Evolutionary conservation across 2,888 invertebrate species (phyloP), one percentile per base, ranked within the genome.

Genomic region (Xanthorhoe designata): DNA sequence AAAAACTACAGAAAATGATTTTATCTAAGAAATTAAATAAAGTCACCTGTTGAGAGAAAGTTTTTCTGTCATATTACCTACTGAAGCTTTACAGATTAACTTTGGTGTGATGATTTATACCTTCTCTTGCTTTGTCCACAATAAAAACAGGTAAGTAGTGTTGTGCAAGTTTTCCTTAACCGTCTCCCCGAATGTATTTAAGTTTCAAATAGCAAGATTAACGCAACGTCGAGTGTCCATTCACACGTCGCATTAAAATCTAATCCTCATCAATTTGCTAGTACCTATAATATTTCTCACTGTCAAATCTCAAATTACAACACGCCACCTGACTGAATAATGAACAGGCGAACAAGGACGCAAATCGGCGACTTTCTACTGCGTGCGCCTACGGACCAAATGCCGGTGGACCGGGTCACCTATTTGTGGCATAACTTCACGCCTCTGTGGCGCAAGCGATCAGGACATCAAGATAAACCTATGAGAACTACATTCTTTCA

Each of bases 351-450:
- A 82, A 81, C 88, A 90, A 91, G 90, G 90, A 89, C 90, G 74
- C 75, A 60, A 71, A 75, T 76, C 69, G 74, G 75, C 77, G 75
- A 89, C 92, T 91, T 91, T 92, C 91, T 91, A 68, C 88, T 83
- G 66, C 84, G 85, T 79, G 74, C 77, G 77, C 70, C 75, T 73
- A 82, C 84, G 76, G 73, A 83, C 84, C 77, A 85, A 88, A 88
- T 86, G 85, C 83, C 84, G 77, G 74, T 57, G 52, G 72, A 89
- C 89, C 84, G 82, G 90, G 91, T 91, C 82, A 90, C 90, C 89
- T 77, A 86, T 86, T 84, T 89, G 77, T 68, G 74, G 68, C 61
- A 64, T 64, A 64, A 19, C 68, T 64, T 61, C 68, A 68, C 61
- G 75, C 74, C 63, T 75, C 73, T 69, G 75, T 75, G 75, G 76